Evolutionary conservation across 1,140 invertebrate species (phyloP).

Genomic region (Cotesia vestalis): DNA sequence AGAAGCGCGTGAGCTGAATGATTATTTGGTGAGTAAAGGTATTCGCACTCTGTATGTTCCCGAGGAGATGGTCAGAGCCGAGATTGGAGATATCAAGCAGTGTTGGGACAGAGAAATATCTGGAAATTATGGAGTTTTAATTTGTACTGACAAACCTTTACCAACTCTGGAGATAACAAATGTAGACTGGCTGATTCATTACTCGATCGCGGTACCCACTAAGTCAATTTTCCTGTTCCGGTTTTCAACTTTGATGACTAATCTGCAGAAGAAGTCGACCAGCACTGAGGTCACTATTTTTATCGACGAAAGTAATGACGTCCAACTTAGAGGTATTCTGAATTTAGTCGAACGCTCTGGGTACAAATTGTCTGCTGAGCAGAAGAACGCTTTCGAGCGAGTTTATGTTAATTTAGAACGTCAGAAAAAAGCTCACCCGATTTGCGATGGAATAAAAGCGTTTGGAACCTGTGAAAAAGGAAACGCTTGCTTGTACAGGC

Average conservation of each 20-base stretch:
- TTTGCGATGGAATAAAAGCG: conserved; percentile 58
- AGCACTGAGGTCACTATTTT: conserved; percentile 54
- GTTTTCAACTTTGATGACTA: conserved; percentile 60
- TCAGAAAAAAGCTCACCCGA: conserved; percentile 48
- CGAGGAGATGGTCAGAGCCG: conserved; percentile 44
- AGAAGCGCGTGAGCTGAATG: conserved; percentile 51
- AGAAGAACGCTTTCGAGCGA: conserved; percentile 41
- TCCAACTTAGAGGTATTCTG: conserved; percentile 55
- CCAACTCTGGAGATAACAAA: conserved; percentile 55
- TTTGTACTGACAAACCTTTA: conserved; percentile 59
- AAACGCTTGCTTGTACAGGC: conserved; percentile 51
- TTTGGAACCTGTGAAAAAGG: conserved; percentile 55
- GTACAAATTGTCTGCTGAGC: conserved; percentile 39
- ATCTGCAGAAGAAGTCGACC: conserved; percentile 44
- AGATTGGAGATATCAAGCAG: conserved; percentile 49
- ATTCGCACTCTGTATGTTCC: conserved; percentile 48
- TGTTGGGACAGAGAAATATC: conserved; percentile 48
- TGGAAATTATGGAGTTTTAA: conserved; percentile 54
- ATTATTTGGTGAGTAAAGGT: conserved; percentile 42
- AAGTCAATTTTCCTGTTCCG: conserved; percentile 58
- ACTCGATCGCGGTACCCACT: conserved; percentile 50
- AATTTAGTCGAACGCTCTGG: conserved; percentile 54
- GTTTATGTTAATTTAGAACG: conserved; percentile 48
- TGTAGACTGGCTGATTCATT: conserved; percentile 60
- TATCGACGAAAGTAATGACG: conserved; percentile 54